These are phyloP conservation scores for Amphiprion percula DNA, from an alignment of 2,113 vertebrate genomes.

Conservation along the genomic window DNA sequence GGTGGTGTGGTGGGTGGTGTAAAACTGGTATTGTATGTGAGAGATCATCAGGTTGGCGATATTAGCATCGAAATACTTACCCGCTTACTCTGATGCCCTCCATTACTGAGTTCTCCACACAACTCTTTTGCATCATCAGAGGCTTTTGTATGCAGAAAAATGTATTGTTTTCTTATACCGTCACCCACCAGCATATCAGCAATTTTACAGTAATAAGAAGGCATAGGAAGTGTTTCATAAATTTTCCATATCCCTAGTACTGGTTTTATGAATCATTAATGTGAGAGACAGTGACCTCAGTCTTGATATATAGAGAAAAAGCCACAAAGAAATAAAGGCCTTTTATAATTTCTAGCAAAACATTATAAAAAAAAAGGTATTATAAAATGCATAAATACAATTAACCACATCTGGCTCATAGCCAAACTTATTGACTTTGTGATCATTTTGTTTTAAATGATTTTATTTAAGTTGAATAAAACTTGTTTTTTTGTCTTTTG, in stretches of 20 bases:
- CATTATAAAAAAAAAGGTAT: neutral
- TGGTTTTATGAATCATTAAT: conserved; percentile 77
- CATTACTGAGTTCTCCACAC: conserved; percentile 67
- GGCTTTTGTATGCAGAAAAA: conserved; percentile 64
- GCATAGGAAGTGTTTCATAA: conserved; percentile 70
- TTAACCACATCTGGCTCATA: too few relatives aligned
- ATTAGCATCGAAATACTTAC: conserved; percentile 81
- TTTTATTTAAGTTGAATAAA: too few relatives aligned
- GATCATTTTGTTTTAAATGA: too few relatives aligned
- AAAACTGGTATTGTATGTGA: conserved; percentile 62
- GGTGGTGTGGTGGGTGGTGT: conserved; percentile 18
- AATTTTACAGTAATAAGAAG: conserved; percentile 79
- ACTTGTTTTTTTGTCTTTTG: too few relatives aligned
- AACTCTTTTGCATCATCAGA: conserved; percentile 72
- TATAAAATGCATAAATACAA: neutral
- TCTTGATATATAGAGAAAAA: conserved; percentile 71
- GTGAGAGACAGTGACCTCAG: conserved; percentile 69
- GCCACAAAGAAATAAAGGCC: conserved; percentile 58
- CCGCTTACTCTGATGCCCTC: conserved; percentile 77
- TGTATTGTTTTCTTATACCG: conserved; percentile 64
- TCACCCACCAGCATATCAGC: conserved; percentile 66
- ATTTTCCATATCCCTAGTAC: conserved; percentile 68
- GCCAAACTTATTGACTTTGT: too few relatives aligned
- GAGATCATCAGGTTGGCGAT: conserved; percentile 78
- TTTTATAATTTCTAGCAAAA: conserved; percentile 43